These are phyloP conservation scores for Laothoe populi DNA, from an alignment of 2,888 invertebrate genomes.

Conservation along the genomic window DNA sequence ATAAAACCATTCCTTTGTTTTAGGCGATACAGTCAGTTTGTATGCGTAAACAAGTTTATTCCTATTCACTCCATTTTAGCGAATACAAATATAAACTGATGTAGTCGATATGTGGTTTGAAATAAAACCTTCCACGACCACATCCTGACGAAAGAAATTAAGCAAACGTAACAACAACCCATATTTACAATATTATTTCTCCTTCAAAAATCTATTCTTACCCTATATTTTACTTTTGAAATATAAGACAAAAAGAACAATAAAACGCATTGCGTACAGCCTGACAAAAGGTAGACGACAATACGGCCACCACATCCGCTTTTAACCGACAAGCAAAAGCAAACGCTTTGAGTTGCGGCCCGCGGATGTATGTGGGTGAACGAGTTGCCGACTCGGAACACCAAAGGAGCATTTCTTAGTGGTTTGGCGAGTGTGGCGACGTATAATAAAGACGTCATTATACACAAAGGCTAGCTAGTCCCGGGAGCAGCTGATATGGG, in stretches of 20 bases:
- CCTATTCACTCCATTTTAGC: too few species aligned
- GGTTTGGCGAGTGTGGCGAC: not conserved
- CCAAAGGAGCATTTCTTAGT: not conserved
- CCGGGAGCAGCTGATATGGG: conserved; percentile 74
- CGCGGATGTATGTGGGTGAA: conserved; percentile 21
- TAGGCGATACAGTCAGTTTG: too few species aligned
- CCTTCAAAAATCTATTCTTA: too few species aligned
- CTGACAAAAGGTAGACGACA: conserved; percentile 1
- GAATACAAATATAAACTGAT: too few species aligned
- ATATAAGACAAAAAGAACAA: not conserved
- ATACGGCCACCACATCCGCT: conserved; percentile 18
- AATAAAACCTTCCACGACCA: too few species aligned
- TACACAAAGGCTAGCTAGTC: conserved; percentile 45
- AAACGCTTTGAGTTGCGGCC: not conserved
- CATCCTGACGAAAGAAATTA: too few species aligned
- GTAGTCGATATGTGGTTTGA: too few species aligned
- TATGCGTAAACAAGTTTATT: too few species aligned
- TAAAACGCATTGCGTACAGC: not conserved
- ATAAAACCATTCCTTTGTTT: too few species aligned
- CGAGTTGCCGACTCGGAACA: conserved; percentile 10
- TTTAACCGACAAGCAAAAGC: conserved; percentile 10
- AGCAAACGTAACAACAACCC: too few species aligned
- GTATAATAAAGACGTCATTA: conserved; percentile 18
- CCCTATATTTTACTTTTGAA: too few species aligned
- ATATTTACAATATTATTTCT: too few species aligned